Percentiles rank a stretch among this genome's conserved stretches.
These are phyloP conservation scores for Myzus persicae DNA, from an alignment of 1,140 invertebrate genomes.

Conservation along the genomic window DNA sequence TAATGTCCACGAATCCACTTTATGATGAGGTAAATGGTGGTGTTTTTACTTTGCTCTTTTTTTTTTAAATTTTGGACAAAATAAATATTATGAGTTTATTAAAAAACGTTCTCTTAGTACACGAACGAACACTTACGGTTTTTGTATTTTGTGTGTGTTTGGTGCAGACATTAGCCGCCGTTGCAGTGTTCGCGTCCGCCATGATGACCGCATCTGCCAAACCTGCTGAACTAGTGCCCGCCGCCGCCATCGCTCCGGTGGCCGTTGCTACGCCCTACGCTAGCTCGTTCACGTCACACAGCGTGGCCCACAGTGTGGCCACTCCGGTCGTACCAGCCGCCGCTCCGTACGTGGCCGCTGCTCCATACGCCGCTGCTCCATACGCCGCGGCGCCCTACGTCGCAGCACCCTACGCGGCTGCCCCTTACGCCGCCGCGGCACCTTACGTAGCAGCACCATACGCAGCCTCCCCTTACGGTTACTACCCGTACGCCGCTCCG, in stretches of 20 bases:
- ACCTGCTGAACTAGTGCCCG: not conserved
- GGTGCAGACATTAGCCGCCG: slow-evolving; percentile 45
- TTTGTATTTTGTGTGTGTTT: not conserved
- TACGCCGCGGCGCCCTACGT: slow-evolving; percentile 27
- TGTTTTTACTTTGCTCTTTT: too few species aligned
- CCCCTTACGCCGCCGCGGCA: not conserved
- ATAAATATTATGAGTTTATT: too few species aligned
- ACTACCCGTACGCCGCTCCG: slow-evolving; percentile 16
- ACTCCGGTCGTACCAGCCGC: slow-evolving; percentile 67
- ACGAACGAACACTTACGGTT: not conserved
- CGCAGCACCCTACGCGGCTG: slow-evolving; percentile 62
- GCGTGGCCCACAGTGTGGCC: slow-evolving; percentile 70
- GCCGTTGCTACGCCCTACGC: slow-evolving; percentile 69
- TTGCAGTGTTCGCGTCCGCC: not conserved
- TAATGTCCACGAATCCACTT: too few species aligned
- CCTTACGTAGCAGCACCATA: slow-evolving; percentile 25
- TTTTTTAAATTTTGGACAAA: too few species aligned
- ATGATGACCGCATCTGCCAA: not conserved
- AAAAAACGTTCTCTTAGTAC: too few species aligned
- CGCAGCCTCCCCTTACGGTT: slow-evolving; percentile 59
- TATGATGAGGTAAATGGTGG: too few species aligned
- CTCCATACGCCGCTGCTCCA: slow-evolving; percentile 61
- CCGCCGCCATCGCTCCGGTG: slow-evolving; percentile 66
- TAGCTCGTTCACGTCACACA: slow-evolving; percentile 71
- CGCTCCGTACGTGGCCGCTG: slow-evolving; percentile 64